phyloP scores from a whole-genome alignment of 2,888 invertebrate species.

The Lathronympha strigana region DNA sequence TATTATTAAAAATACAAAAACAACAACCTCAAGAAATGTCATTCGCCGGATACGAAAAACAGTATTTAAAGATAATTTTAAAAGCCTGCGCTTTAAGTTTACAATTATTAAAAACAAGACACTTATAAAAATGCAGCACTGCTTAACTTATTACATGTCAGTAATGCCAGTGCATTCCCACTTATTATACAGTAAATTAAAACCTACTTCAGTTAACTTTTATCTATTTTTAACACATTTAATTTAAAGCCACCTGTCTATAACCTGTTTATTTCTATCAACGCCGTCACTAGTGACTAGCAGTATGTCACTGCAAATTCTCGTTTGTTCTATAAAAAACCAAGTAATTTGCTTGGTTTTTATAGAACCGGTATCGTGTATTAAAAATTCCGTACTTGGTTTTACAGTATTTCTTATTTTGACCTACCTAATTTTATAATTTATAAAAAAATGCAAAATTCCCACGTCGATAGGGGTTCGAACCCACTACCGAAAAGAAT shows the following conservation, averaged over 20 bases:
- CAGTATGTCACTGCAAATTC: slow-evolving; percentile 45
- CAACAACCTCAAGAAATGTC: too few relatives aligned
- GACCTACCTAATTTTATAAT: too few relatives aligned
- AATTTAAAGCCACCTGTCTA: slow-evolving; percentile 63
- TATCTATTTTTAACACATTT: slow-evolving; percentile 64
- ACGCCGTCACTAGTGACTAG: slow-evolving; percentile 53
- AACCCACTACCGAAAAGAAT: too few relatives aligned
- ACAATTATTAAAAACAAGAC: slow-evolving; percentile 1
- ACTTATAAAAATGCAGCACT: neutral
- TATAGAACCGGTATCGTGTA: neutral
- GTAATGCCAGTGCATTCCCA: slow-evolving; percentile 54
- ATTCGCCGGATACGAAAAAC: too few relatives aligned
- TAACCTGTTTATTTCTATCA: slow-evolving; percentile 63
- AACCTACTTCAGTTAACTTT: slow-evolving; percentile 58
- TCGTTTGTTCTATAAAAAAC: slow-evolving; percentile 19
- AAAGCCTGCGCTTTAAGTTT: neutral
- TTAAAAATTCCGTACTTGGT: neutral
- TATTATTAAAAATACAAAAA: too few relatives aligned
- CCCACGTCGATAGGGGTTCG: too few relatives aligned
- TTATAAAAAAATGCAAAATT: too few relatives aligned
- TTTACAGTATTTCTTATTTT: too few relatives aligned
- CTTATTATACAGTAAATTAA: slow-evolving; percentile 62
- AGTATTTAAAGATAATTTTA: neutral
- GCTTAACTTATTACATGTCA: slow-evolving; percentile 29
- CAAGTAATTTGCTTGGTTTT: neutral